A percentile compares a stretch with the other conserved stretches of the same genome.
Evolutionary conservation across 2,888 invertebrate genomes (phyloP).

Genomic region (Polia nebulosa): DNA sequence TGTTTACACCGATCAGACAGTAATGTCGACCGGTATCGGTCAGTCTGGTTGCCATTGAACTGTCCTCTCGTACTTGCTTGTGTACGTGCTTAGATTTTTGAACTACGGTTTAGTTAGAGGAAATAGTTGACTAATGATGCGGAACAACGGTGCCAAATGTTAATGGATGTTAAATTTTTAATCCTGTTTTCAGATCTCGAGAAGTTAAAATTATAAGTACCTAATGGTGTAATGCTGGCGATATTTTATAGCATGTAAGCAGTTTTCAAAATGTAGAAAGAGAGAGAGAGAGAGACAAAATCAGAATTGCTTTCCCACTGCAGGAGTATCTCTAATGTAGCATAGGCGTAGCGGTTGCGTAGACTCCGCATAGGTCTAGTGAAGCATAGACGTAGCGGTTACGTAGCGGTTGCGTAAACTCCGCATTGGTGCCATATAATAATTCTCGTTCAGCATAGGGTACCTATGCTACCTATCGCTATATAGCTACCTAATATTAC

Average conservation of each 20-base stretch:
- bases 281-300: no score
- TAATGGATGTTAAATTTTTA: neutral
- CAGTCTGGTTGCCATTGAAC: slow-evolving; percentile 71
- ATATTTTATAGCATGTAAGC: neutral
- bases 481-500: no score
- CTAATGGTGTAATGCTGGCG: neutral
- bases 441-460: no score
- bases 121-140: slow-evolving; percentile 32
- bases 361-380: neutral
- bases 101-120: slow-evolving; percentile 63
- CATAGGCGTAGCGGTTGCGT: no score
- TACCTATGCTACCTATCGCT: no score
- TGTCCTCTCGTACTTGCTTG: slow-evolving; percentile 65
- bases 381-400: neutral
- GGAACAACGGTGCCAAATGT: slow-evolving; percentile 19
- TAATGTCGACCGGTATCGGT: slow-evolving; percentile 70
- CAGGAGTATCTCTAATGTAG: neutral
- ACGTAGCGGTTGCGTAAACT: no score
- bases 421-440: no score
- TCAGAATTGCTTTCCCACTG: neutral
- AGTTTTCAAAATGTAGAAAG: neutral
- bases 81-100: slow-evolving; percentile 69
- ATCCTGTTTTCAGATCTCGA: neutral
- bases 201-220: neutral
- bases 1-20: slow-evolving; percentile 66